Evolutionary conservation across 2,113 vertebrate genomes (phyloP), one percentile per base, ranked within the genome.

Genomic region (Xenopus tropicalis): DNA sequence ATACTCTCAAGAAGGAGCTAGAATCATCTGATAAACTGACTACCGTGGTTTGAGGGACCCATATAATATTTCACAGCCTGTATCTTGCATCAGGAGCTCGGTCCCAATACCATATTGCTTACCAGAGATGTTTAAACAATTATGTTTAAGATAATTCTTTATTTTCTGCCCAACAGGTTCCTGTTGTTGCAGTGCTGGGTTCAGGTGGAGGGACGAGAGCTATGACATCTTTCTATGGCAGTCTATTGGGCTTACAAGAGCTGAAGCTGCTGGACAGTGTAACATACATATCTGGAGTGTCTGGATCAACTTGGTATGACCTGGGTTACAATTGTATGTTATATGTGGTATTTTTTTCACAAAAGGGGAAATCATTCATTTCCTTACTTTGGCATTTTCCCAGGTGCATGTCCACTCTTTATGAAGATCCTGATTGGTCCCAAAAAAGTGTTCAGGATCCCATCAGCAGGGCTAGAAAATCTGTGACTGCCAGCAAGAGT

Each of bases 291-390:
- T 86, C 89, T 2, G 91, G 90, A 1, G 89, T 95, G 69, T 96
- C 94, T 58, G 94, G 94, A 24, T 93, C 95, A n/a, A 94, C 94
- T 16, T 97, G 94, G 94, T 96, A 80, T 79, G 91, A 46, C 44
- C 21, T 20, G 52, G 25, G n/a, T 17, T n/a, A 20, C 1, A 2
- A 54, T 8, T 54, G 16, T 54, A n/a, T 17, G 17, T 54, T 54
- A 4, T 48, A 1, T 14, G 46, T 48, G 11, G 29, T 48, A 13
- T 48, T 9, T 14, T 48, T 48, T 48, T 3, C 46, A 48, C 10
- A 29, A 37, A 8, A 37, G 10, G 29, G 10, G 9, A 14, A 48
- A 54, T n/a, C 1, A 5, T n/a, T 54, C 9, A 54, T n/a, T 54
- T n/a, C 8, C 13, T 54, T 54, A 19, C 16, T 54, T 4, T 54